These are phyloP conservation scores for Crepidodera aurea DNA, from an alignment of 2,888 invertebrate species.

Conservation along the genomic window DNA sequence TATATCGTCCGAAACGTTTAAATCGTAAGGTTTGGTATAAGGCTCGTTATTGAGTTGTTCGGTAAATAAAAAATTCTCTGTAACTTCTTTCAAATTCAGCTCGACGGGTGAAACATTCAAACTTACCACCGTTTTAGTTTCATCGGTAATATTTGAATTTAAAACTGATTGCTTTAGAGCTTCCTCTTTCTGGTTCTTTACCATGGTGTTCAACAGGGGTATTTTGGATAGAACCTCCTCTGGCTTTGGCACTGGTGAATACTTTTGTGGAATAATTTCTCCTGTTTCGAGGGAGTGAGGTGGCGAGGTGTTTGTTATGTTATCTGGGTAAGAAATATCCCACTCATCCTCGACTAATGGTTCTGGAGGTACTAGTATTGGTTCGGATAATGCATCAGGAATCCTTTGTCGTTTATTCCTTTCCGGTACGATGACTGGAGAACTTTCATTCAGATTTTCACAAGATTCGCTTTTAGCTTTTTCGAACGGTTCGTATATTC, in stretches of 20 bases:
- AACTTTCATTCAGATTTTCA: no score
- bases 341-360: constrained; percentile 38
- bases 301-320: constrained; percentile 38
- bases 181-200: constrained; percentile 35
- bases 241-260: constrained; percentile 23
- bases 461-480: no score
- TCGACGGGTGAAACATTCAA: constrained; percentile 34
- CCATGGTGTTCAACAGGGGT: constrained; percentile 40
- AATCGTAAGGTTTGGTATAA: constrained; percentile 61
- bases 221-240: constrained; percentile 41
- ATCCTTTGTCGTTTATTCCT: constrained; percentile 35
- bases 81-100: constrained; percentile 43
- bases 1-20: constrained; percentile 70
- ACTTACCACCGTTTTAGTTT: constrained; percentile 47
- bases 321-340: constrained; percentile 34
- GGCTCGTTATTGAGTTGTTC: constrained; percentile 49
- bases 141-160: constrained; percentile 41
- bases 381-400: constrained; percentile 24
- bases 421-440: constrained; percentile 21
- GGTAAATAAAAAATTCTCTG: constrained; percentile 53
- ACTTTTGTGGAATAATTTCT: constrained; percentile 15
- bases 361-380: constrained; percentile 26
- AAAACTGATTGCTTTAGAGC: constrained; percentile 27
- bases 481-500: constrained; percentile 29
- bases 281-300: constrained; percentile 35